phyloP scores from a whole-genome alignment of 2,797 vertebrate species.

The Lacerta bilineata region DNA sequence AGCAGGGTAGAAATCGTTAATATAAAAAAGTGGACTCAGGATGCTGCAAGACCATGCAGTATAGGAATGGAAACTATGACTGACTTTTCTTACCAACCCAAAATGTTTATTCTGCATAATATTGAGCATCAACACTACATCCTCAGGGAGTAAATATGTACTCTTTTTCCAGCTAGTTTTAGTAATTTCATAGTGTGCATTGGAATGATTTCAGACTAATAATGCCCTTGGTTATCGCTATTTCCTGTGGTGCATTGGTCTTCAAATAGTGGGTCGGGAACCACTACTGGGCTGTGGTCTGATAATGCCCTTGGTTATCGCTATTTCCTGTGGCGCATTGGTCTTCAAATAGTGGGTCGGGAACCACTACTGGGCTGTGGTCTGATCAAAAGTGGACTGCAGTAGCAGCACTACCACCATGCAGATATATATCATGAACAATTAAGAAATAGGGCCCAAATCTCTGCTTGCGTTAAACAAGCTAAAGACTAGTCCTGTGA shows the following conservation, averaged over 20 bases:
- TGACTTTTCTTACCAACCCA: not conserved
- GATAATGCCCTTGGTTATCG: slow-evolving; percentile 29
- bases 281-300: too few relatives aligned
- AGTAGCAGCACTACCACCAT: too few relatives aligned
- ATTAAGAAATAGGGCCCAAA: too few relatives aligned
- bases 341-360: too few relatives aligned
- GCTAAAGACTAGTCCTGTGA: too few relatives aligned
- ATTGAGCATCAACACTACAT: not conserved
- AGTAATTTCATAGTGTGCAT: not conserved
- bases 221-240: slow-evolving; percentile 32
- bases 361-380: too few relatives aligned
- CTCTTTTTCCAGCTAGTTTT: not conserved
- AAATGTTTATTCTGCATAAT: not conserved
- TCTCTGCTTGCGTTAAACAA: too few relatives aligned
- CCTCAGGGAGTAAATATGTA: not conserved
- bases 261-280: too few relatives aligned
- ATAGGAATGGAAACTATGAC: not conserved
- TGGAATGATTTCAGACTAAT: not conserved
- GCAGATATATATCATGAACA: too few relatives aligned
- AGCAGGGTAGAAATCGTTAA: not conserved
- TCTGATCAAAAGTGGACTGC: too few relatives aligned
- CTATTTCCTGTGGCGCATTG: slow-evolving; percentile 19
- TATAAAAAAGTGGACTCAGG: not conserved
- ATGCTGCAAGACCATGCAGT: not conserved
- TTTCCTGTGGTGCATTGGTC: slow-evolving; percentile 14